phyloP scores from a whole-genome alignment of 2,113 vertebrate species.

The Anseranas semipalmata region DNA sequence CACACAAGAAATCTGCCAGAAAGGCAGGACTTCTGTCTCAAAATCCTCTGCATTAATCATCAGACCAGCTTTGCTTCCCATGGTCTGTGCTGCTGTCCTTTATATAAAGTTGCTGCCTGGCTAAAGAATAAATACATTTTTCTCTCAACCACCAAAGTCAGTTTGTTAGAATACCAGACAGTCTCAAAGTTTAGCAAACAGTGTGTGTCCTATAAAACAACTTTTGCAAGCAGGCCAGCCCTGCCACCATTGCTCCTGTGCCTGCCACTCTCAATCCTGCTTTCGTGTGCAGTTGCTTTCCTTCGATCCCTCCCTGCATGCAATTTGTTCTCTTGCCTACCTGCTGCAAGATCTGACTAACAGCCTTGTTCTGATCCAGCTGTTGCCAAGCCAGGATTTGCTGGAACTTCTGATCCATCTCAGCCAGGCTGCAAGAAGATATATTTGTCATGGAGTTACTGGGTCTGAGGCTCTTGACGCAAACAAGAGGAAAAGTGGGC shows the following conservation, averaged over 20 bases:
- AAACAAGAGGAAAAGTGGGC: background rate
- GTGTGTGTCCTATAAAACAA: background rate
- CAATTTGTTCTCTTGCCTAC: constrained; percentile 67
- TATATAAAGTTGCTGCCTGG: background rate
- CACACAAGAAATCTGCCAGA: background rate
- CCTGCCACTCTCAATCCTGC: background rate
- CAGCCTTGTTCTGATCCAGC: constrained; percentile 92
- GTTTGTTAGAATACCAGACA: background rate
- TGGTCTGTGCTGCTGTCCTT: background rate
- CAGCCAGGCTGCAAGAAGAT: constrained; percentile 82
- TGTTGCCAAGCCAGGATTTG: constrained; percentile 89
- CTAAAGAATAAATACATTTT: background rate
- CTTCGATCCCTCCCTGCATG: fast-evolving
- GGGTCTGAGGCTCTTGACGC: background rate
- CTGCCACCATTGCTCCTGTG: background rate
- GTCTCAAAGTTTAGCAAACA: background rate
- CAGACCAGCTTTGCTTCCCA: background rate
- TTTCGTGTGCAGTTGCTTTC: background rate
- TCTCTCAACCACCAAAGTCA: background rate
- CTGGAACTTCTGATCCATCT: constrained; percentile 89
- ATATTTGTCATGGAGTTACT: background rate
- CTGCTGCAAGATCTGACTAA: constrained; percentile 91
- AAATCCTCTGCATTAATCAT: background rate
- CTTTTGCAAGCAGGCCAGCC: background rate
- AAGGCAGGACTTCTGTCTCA: background rate